Evolutionary conservation across 2,113 vertebrate genomes (phyloP).

Genomic region (Microcebus tavaratra): DNA sequence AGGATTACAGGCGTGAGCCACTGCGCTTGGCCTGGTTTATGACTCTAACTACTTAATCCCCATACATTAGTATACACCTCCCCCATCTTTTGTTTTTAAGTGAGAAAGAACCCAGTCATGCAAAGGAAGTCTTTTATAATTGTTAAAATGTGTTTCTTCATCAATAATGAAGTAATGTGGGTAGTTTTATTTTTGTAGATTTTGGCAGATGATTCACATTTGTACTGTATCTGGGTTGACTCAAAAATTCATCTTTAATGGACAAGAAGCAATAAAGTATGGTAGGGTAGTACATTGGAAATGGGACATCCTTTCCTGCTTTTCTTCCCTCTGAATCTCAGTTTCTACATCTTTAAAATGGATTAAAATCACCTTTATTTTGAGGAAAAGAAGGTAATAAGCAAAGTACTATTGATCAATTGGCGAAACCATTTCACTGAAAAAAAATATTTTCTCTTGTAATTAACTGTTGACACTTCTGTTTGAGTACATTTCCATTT

Average conservation of each 20-base stretch:
- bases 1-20: too few relatives aligned
- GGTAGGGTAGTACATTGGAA: neutral
- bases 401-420: neutral
- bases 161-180: conserved; percentile 1
- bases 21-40: neutral
- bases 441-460: neutral
- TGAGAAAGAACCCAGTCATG: neutral
- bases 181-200: conserved; percentile 17
- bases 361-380: conserved; percentile 16
- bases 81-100: conserved; percentile 34
- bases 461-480: neutral
- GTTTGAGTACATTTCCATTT: neutral
- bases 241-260: neutral
- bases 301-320: neutral
- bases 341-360: conserved; percentile 16
- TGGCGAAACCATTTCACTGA: neutral
- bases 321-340: neutral
- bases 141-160: conserved; percentile 38
- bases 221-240: neutral
- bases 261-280: neutral
- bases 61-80: neutral
- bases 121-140: neutral
- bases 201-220: conserved; percentile 44
- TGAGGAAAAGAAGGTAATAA: neutral
- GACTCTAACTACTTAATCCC: neutral